Conservation (phyloP, 2,888 invertebrate genomes). For the Trimorus sp. region DNA sequence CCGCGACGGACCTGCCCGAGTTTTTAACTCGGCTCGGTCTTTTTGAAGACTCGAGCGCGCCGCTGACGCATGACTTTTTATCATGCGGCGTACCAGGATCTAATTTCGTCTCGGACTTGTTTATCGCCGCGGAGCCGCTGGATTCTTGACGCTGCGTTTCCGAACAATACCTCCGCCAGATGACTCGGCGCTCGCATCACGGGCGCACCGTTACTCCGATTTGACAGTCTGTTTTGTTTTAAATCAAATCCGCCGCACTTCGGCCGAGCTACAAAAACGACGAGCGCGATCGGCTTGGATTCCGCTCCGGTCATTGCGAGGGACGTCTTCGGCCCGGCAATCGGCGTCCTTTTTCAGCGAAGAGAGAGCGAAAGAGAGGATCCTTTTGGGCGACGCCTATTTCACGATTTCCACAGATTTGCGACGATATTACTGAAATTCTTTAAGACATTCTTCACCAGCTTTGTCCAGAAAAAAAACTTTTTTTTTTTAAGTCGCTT, state of each 20-base stretch:
- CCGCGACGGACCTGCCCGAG: too few relatives aligned
- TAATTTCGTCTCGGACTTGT: neutral
- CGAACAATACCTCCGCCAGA: conserved; percentile 4
- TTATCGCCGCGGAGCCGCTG: conserved; percentile 1
- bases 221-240: conserved; percentile 37
- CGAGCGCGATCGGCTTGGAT: conserved; percentile 35
- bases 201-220: conserved; percentile 40
- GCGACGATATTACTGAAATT: too few relatives aligned
- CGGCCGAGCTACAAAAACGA: conserved; percentile 22
- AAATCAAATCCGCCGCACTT: conserved; percentile 15
- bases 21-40: neutral
- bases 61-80: neutral
- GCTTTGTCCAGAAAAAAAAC: too few relatives aligned
- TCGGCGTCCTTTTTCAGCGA: conserved; percentile 26
- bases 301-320: conserved; percentile 8
- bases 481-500: too few relatives aligned
- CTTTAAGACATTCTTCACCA: too few relatives aligned
- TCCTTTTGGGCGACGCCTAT: conserved; percentile 23
- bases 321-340: neutral
- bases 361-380: conserved; percentile 17
- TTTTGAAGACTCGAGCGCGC: neutral
- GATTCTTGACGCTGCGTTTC: conserved; percentile 17
- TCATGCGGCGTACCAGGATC: neutral
- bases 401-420: too few relatives aligned
- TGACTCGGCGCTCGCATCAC: conserved; percentile 28